Conservation (phyloP, 2,113 vertebrate genomes). For the Oriolus oriolus region DNA sequence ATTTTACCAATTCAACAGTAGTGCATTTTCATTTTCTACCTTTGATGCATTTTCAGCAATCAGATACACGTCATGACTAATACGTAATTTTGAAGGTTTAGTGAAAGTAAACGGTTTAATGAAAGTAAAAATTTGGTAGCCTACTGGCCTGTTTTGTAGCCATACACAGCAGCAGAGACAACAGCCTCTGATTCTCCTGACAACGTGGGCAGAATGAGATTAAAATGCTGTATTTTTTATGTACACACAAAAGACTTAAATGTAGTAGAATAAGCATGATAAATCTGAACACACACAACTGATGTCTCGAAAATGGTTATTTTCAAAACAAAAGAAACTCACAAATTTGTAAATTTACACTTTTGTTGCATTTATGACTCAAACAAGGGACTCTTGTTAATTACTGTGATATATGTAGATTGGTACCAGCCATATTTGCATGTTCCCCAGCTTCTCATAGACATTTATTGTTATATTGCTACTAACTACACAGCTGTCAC, state of each 20-base stretch:
- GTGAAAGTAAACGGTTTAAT: too few relatives aligned
- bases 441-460: background rate
- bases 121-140: background rate
- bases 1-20: background rate
- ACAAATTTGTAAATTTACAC: background rate
- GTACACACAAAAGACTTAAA: background rate
- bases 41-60: background rate
- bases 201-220: background rate
- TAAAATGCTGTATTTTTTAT: background rate
- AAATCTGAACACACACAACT: background rate
- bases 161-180: background rate
- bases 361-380: background rate
- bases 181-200: background rate
- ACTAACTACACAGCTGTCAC: slow-evolving; percentile 31
- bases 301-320: background rate
- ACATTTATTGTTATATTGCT: background rate
- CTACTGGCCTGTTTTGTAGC: background rate
- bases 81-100: background rate
- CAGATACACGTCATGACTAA: background rate
- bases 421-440: background rate
- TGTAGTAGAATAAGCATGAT: background rate
- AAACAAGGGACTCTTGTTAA: background rate
- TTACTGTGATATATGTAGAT: background rate
- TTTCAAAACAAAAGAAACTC: background rate
- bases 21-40: background rate